Conservation (phyloP, 2,113 vertebrate genomes). For the Bagarius yarrelli region DNA sequence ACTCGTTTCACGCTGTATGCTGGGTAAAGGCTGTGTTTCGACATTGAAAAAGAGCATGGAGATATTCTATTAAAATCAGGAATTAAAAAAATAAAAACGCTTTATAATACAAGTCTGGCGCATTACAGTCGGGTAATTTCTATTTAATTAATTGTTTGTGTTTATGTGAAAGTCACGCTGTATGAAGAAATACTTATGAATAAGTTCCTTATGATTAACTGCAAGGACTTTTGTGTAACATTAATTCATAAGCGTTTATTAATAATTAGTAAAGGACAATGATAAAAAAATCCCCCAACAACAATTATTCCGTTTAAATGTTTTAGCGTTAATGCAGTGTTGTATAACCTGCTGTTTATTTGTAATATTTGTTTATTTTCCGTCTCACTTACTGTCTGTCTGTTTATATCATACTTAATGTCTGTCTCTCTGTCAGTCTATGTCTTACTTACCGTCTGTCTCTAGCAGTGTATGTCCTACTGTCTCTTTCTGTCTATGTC, state of each 20-base stretch:
- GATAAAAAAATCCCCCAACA: no score
- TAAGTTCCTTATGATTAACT: not conserved
- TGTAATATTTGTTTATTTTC: not conserved
- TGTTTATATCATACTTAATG: no score
- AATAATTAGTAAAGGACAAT: not conserved
- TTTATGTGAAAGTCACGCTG: not conserved
- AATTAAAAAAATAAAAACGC: not conserved
- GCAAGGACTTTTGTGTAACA: not conserved
- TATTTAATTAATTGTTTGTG: not conserved
- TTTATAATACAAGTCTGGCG: not conserved
- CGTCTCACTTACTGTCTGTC: rapidly evolving
- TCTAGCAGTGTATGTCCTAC: no score
- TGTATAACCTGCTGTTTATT: not conserved
- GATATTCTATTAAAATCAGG: not conserved
- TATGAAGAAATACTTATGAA: not conserved
- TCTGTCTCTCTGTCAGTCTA: no score
- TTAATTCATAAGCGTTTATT: not conserved
- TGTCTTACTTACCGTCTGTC: no score
- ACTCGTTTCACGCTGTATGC: not conserved
- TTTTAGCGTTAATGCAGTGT: no score
- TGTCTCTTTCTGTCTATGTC: no score
- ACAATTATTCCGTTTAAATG: no score
- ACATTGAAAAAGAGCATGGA: not conserved
- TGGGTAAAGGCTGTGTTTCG: not conserved
- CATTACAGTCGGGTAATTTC: not conserved